phyloP scores from a whole-genome alignment of 53 echinoderm and acorn worm genomes.

The Astropecten irregularis region DNA sequence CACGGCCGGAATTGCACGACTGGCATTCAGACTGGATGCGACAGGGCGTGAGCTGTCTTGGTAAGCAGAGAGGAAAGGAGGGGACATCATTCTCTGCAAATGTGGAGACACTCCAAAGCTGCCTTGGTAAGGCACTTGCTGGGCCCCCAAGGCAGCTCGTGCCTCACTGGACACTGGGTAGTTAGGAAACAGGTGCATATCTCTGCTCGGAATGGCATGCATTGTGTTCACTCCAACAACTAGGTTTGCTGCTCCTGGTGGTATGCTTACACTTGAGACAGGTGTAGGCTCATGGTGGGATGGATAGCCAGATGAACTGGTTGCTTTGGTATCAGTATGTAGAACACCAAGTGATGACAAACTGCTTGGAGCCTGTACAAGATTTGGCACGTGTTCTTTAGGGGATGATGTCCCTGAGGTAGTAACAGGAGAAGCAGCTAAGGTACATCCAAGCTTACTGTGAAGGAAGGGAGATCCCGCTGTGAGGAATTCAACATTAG shows the following conservation, averaged over 20 bases:
- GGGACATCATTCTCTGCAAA: conserved; percentile 9
- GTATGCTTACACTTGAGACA: neutral
- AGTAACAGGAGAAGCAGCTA: neutral
- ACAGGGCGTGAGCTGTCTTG: neutral
- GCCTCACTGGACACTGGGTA: conserved; percentile 7
- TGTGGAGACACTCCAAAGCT: conserved; percentile 19
- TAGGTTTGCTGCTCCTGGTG: conserved; percentile 11
- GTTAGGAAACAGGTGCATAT: neutral
- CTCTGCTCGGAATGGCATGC: conserved; percentile 24
- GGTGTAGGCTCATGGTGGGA: neutral
- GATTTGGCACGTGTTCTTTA: conserved; percentile 17
- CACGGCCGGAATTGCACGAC: neutral
- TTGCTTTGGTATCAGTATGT: neutral
- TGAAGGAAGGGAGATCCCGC: neutral
- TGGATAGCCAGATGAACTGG: neutral
- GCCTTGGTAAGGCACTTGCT: neutral
- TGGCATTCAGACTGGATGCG: neutral
- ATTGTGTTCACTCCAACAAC: conserved; percentile 35
- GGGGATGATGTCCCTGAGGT: conserved; percentile 20
- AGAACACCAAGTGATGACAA: neutral
- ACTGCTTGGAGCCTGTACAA: conserved; percentile 2
- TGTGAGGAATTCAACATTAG: neutral
- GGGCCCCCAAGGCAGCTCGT: neutral
- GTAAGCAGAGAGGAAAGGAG: neutral
- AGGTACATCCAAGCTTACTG: neutral